Evolutionary conservation across 2,113 vertebrate species (phyloP).

Genomic region (Sialia sialis): DNA sequence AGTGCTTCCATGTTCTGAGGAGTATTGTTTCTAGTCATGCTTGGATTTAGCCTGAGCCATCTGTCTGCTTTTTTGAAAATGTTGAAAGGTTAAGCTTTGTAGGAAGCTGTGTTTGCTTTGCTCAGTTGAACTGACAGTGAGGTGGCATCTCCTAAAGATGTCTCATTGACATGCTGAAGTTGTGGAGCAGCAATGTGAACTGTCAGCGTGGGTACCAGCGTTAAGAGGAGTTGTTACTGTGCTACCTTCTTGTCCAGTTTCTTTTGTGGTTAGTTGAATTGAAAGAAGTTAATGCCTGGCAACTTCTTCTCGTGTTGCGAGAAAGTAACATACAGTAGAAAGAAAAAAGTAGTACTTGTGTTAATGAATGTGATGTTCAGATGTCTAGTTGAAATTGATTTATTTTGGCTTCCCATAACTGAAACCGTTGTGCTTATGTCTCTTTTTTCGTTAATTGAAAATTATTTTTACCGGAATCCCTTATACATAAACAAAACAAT

Average conservation of each 20-base stretch:
- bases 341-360: not conserved
- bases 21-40: not conserved
- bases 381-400: not conserved
- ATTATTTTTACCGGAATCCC: conserved; percentile 46
- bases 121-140: not conserved
- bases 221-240: not conserved
- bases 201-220: not conserved
- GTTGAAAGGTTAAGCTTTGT: not conserved
- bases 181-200: not conserved
- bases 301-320: not conserved
- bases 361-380: not conserved
- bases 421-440: not conserved
- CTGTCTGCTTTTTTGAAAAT: not conserved
- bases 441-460: conserved; percentile 17
- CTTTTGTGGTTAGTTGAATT: not conserved
- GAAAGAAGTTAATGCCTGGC: not conserved
- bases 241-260: not conserved
- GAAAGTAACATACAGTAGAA: not conserved
- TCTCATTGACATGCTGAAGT: not conserved
- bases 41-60: not conserved
- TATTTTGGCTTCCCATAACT: not conserved
- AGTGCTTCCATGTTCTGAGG: not conserved
- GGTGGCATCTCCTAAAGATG: not conserved
- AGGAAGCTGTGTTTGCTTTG: not conserved
- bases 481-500: conserved; percentile 59